These are phyloP conservation scores for Anolis sagrei DNA, from an alignment of 2,113 vertebrate species.

Conservation along the genomic window DNA sequence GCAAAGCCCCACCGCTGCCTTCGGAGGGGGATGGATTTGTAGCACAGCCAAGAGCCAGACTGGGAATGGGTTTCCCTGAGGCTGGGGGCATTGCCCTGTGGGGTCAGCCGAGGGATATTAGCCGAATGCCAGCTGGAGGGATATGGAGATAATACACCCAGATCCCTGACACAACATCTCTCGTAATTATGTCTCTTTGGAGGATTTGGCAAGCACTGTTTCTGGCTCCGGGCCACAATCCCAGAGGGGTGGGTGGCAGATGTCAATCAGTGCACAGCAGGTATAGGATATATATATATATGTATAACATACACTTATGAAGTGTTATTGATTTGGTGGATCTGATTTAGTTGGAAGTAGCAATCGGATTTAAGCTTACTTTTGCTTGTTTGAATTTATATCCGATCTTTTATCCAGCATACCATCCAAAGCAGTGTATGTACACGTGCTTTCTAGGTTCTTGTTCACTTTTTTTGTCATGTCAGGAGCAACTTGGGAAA, in stretches of 20 bases:
- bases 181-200: too few species aligned
- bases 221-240: background rate
- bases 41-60: background rate
- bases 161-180: too few species aligned
- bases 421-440: too few species aligned
- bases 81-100: background rate
- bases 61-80: accelerated
- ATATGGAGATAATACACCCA: background rate
- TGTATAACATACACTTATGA: too few species aligned
- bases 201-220: accelerated
- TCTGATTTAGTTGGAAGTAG: too few species aligned
- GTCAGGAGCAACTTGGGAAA: too few species aligned
- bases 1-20: background rate
- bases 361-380: too few species aligned
- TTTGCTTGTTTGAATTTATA: too few species aligned
- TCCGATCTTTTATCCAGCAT: too few species aligned
- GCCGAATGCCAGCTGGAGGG: background rate
- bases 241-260: background rate
- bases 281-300: accelerated
- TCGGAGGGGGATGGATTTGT: background rate
- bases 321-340: too few species aligned
- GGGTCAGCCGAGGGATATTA: background rate
- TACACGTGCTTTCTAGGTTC: too few species aligned
- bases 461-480: too few species aligned
- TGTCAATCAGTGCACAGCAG: background rate